Conservation (phyloP, 2,113 vertebrate species). For the Macaca mulatta region DNA sequence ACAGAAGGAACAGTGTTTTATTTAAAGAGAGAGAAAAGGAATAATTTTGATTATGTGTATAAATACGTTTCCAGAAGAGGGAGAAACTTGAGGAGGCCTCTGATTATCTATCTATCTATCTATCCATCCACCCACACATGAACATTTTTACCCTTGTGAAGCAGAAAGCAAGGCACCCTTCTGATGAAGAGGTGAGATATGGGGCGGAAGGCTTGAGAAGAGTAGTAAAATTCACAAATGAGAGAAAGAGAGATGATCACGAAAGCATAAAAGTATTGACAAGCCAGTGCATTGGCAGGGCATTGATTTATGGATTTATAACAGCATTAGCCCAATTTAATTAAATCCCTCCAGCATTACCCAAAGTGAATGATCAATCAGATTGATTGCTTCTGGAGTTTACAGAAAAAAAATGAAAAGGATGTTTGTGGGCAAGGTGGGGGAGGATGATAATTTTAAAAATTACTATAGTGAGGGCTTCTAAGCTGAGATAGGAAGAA, state of each 20-base stretch:
- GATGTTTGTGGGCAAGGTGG: background rate
- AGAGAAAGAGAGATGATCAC: background rate
- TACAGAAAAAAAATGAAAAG: background rate
- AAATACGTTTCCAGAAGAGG: background rate
- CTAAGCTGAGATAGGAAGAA: background rate
- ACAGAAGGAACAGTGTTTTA: background rate
- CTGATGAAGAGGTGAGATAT: background rate
- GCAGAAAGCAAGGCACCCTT: background rate
- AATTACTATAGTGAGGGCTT: background rate
- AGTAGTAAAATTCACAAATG: background rate
- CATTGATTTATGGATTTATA: background rate
- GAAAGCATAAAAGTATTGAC: slow-evolving; percentile 18
- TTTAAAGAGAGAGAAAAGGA: background rate
- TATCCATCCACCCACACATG: background rate
- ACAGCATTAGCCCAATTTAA: background rate
- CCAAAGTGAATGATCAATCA: slow-evolving; percentile 45
- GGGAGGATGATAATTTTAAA: background rate
- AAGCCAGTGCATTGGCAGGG: background rate
- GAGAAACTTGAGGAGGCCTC: background rate
- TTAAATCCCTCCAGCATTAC: background rate
- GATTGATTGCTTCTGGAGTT: slow-evolving; percentile 23
- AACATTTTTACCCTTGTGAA: background rate
- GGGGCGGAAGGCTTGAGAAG: background rate
- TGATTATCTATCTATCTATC: background rate
- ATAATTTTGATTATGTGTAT: background rate